phyloP scores from a whole-genome alignment of 2,113 vertebrate genomes.

The Chaetops frenatus region DNA sequence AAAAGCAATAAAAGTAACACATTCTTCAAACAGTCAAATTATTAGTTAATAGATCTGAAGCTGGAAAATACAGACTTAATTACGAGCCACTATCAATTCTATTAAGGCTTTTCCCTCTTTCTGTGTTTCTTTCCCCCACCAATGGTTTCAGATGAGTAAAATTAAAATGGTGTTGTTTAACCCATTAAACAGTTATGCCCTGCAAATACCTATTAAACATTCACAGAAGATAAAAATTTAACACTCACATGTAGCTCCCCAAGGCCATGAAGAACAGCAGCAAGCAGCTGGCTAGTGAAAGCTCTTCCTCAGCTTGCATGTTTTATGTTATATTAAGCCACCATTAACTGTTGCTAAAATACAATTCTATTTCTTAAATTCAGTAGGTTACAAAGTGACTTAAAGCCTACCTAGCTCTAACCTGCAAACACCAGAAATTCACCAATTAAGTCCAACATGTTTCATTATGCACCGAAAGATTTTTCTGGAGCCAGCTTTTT shows the following conservation, averaged over 20 bases:
- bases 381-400: neutral
- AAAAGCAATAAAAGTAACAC: neutral
- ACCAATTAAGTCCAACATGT: neutral
- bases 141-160: neutral
- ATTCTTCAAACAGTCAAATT: neutral
- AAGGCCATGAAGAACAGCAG: neutral
- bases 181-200: neutral
- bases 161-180: neutral
- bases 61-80: neutral
- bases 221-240: neutral
- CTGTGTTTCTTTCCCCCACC: neutral
- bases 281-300: neutral
- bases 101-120: neutral
- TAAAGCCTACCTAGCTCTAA: neutral
- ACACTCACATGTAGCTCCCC: neutral
- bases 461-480: neutral
- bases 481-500: neutral
- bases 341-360: neutral
- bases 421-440: neutral
- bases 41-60: neutral
- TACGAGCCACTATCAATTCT: neutral
- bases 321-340: neutral
- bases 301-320: neutral
- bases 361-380: neutral
- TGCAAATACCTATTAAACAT: neutral